A percentile compares a stretch with the other conserved stretches of the same genome.
Evolutionary conservation across 2,888 invertebrate genomes (phyloP).

Genomic region (Drosophila nigricruria): DNA sequence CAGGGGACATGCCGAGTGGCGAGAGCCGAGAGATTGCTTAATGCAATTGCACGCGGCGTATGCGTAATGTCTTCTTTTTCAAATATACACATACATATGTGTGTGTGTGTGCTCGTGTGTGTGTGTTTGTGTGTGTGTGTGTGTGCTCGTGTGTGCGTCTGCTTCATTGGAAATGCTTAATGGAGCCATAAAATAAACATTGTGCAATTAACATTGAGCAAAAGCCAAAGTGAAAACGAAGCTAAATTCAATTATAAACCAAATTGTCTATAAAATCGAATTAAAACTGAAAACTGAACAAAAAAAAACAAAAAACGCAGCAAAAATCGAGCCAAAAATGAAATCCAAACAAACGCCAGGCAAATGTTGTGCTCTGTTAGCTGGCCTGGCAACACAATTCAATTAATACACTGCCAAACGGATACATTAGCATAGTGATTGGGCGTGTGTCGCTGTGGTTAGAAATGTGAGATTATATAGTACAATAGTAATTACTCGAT

Average conservation of each 20-base stretch:
- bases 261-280: slow-evolving; percentile 39
- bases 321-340: slow-evolving; percentile 11
- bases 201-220: slow-evolving; percentile 34
- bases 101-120: background rate
- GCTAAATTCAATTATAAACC: slow-evolving; percentile 48
- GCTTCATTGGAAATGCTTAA: slow-evolving; percentile 34
- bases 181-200: slow-evolving; percentile 49
- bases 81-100: background rate
- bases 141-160: background rate
- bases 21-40: slow-evolving; percentile 6
- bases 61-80: slow-evolving; percentile 54
- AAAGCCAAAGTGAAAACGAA: slow-evolving; percentile 35
- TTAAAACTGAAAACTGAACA: background rate
- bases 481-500: too few species aligned
- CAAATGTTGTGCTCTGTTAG: slow-evolving; percentile 26
- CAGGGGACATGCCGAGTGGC: background rate
- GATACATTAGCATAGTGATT: background rate
- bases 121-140: background rate
- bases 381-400: slow-evolving; percentile 42
- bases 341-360: slow-evolving; percentile 44
- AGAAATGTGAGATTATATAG: too few species aligned
- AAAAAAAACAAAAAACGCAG: background rate
- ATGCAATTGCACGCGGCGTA: slow-evolving; percentile 58
- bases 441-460: too few species aligned
- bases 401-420: slow-evolving; percentile 1